phyloP scores from a whole-genome alignment of 2,113 vertebrate genomes.

The Vombatus ursinus region DNA sequence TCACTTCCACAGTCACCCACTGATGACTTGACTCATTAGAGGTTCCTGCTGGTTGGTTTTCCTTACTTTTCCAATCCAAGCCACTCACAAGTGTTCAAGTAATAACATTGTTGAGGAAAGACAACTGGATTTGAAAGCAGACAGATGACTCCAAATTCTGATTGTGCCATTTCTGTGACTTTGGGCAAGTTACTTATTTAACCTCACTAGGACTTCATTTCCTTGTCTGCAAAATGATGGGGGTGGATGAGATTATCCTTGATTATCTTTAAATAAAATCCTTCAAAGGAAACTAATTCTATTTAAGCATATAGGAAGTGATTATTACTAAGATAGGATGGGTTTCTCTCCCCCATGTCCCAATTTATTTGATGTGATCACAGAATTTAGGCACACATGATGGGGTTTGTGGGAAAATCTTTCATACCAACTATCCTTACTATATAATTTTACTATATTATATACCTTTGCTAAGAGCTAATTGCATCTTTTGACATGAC shows the following conservation, averaged over 20 bases:
- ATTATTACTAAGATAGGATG: neutral
- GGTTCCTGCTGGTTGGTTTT: neutral
- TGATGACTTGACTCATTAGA: neutral
- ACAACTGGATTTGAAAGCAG: neutral
- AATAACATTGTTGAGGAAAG: neutral
- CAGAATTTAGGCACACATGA: neutral
- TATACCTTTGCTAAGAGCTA: neutral
- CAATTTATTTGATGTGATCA: neutral
- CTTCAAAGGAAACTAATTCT: neutral
- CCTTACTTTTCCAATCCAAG: neutral
- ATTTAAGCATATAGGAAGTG: neutral
- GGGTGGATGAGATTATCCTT: neutral
- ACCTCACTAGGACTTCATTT: neutral
- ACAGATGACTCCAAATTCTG: neutral
- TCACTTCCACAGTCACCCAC: neutral
- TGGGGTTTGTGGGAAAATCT: neutral
- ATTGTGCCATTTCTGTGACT: neutral
- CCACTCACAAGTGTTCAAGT: neutral
- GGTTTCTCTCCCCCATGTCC: neutral
- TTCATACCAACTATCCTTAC: neutral
- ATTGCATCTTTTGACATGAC: neutral
- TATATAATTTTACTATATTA: neutral
- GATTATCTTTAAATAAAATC: neutral
- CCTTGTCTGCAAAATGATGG: neutral
- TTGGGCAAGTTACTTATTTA: neutral